Evolutionary conservation across 2,797 vertebrate species (phyloP), one percentile per base, ranked within the genome.

Genomic region (Danio albolineatus): DNA sequence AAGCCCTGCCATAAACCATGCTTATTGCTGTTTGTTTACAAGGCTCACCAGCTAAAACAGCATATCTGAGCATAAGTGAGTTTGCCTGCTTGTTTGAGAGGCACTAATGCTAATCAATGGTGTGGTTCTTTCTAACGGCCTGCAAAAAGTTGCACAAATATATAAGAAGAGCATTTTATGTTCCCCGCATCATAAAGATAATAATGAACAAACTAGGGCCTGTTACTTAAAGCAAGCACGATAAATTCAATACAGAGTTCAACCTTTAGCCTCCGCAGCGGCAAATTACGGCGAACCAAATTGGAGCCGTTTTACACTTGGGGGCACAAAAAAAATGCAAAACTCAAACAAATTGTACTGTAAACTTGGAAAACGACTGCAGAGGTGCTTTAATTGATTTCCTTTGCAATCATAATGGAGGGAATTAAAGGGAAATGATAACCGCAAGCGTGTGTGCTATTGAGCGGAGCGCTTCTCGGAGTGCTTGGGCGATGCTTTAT

Each of bases 401-500:
- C 54, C 77, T 75, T 74, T 85, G 66, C 41, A 36, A 81, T 80
- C 67, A 70, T 80, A 82, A 83, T 70, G 10, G 62, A 73, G 17
- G 61, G 67, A 83, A 83, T 85, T 80, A 77, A 17, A 65, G 39
- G 57, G 28, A 73, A 61, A 77, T 48, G 28, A 54, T 62, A 39
- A 36, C 57, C 36, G 62, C 71, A 38, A 69, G 66, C 19, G 43
- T 69, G 43, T 89, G 86, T 88, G 90, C 91, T 88, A 86, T 76
- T 53, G 86, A 91, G 88, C 86, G 90, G 89, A 92, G 89, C 91
- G 89, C 92, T 92, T 93, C 91, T 90, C 89, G 89, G 87, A 93
- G 91, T 92, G 92, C 90, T 89, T 87, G 91, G 90, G 85, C 85
- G 12, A 89, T 90, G 83, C 91, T 93, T 93, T 94, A 94, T 92